Evolutionary conservation across 1,140 invertebrate species (phyloP).

Genomic region (Drosophila simulans): DNA sequence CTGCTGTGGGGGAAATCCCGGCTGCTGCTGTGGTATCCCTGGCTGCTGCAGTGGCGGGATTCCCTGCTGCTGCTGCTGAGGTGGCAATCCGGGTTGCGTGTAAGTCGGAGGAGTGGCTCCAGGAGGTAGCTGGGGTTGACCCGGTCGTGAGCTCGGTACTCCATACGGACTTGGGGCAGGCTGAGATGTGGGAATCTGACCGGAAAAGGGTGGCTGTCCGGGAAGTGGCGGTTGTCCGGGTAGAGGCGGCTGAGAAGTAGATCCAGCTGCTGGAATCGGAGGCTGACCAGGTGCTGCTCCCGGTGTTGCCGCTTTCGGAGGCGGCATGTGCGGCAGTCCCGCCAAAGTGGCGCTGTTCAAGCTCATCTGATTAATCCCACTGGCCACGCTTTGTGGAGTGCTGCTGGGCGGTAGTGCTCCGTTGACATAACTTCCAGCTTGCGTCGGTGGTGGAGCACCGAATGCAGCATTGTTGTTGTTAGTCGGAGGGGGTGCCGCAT

Average conservation of each 20-base stretch:
- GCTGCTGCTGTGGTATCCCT: slow-evolving; percentile 35
- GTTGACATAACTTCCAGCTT: slow-evolving; percentile 57
- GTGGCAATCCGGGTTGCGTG: slow-evolving; percentile 32
- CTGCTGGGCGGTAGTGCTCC: slow-evolving; percentile 44
- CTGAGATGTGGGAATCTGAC: slow-evolving; percentile 44
- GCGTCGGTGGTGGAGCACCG: slow-evolving; percentile 28
- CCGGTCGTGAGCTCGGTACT: slow-evolving; percentile 27
- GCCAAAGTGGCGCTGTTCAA: slow-evolving; percentile 74
- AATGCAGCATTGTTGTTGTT: slow-evolving; percentile 70
- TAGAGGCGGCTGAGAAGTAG: slow-evolving; percentile 16
- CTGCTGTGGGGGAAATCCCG: slow-evolving; percentile 12
- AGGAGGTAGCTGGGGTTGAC: slow-evolving; percentile 35
- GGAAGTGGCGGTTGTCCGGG: slow-evolving; percentile 22
- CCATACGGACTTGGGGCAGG: slow-evolving; percentile 23
- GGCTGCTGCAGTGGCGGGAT: slow-evolving; percentile 12
- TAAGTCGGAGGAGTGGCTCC: slow-evolving; percentile 19
- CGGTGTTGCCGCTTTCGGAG: slow-evolving; percentile 54
- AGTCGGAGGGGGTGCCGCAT: slow-evolving; percentile 41
- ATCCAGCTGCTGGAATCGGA: slow-evolving; percentile 9
- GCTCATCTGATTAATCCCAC: slow-evolving; percentile 75
- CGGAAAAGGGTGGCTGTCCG: slow-evolving; percentile 11
- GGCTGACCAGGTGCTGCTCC: slow-evolving; percentile 19
- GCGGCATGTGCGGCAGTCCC: slow-evolving; percentile 75
- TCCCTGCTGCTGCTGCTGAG: slow-evolving; percentile 20
- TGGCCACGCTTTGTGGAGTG: slow-evolving; percentile 62